A percentile compares a stretch with the other conserved stretches of the same genome.
Conservation (phyloP, 2,113 vertebrate species). For the Mus pahari region DNA sequence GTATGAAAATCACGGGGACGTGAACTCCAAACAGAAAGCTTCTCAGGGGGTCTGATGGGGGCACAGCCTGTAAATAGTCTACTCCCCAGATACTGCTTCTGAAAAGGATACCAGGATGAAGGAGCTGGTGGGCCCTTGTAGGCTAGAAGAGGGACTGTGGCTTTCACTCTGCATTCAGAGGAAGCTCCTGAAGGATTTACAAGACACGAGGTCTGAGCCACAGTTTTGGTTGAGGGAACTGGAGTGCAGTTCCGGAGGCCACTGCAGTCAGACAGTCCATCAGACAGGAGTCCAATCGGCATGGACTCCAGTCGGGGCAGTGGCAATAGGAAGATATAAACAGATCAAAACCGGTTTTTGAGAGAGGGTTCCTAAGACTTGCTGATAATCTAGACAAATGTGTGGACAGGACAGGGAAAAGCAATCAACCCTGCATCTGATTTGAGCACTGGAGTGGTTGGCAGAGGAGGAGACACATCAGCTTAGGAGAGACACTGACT, state of each 20-base stretch:
- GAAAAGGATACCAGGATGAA: background rate
- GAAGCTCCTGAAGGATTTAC: constrained; percentile 19
- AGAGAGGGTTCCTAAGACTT: background rate
- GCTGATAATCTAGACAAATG: background rate
- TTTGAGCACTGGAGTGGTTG: background rate
- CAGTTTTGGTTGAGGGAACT: background rate
- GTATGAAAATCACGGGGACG: background rate
- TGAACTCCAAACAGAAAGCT: background rate
- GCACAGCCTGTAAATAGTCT: background rate
- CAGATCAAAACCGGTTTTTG: background rate
- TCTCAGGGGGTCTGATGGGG: background rate
- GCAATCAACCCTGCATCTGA: background rate
- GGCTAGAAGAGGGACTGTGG: background rate
- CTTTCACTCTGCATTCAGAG: background rate
- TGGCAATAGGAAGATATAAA: background rate
- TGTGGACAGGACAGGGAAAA: background rate
- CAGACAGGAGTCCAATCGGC: background rate
- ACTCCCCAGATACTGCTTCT: background rate
- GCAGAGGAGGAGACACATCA: background rate
- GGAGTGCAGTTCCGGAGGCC: background rate
- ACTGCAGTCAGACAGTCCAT: background rate
- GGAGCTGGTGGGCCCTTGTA: no score
- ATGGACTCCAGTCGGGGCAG: background rate
- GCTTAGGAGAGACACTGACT: background rate
- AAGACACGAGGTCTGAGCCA: background rate